These are phyloP conservation scores for Henricia sp. DNA, from an alignment of 53 echinoderm and acorn worm species.

Conservation along the genomic window DNA sequence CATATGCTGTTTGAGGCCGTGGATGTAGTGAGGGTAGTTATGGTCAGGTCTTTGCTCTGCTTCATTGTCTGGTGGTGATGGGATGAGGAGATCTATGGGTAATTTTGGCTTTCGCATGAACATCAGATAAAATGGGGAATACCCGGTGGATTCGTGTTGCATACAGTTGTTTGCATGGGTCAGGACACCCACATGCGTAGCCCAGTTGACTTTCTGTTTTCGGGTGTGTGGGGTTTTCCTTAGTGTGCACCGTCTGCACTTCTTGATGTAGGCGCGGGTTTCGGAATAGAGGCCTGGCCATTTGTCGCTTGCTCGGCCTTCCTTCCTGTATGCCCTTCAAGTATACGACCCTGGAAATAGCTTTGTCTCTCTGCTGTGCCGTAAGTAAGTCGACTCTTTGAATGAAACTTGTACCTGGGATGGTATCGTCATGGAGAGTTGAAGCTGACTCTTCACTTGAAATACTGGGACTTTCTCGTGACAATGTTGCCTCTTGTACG, in stretches of 20 bases:
- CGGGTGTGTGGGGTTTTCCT: constrained; percentile 9
- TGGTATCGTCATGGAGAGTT: background rate
- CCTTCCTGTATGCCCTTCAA: background rate
- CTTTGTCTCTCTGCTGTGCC: constrained; percentile 13
- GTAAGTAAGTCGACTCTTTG: background rate
- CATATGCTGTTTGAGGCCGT: background rate
- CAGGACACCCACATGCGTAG: background rate
- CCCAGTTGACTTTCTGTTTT: constrained; percentile 27
- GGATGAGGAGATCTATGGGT: background rate
- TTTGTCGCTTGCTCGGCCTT: background rate
- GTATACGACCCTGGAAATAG: constrained; percentile 11
- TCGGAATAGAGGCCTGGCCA: constrained; percentile 28
- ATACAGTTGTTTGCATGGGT: constrained; percentile 43
- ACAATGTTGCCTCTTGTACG: too few relatives aligned
- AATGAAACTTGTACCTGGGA: background rate
- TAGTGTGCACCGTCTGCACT: constrained; percentile 36
- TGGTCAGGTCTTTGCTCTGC: background rate
- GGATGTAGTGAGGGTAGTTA: background rate
- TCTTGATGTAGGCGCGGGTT: constrained; percentile 1
- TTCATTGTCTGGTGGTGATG: too few relatives aligned
- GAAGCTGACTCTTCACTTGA: background rate
- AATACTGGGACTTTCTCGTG: background rate
- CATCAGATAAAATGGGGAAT: constrained; percentile 31
- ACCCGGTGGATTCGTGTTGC: constrained; percentile 23
- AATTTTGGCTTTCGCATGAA: constrained; percentile 13